Percentiles rank a stretch among this genome's conserved stretches.
Conservation (phyloP, 2,888 invertebrate genomes). For the Odontocolon sp. region DNA sequence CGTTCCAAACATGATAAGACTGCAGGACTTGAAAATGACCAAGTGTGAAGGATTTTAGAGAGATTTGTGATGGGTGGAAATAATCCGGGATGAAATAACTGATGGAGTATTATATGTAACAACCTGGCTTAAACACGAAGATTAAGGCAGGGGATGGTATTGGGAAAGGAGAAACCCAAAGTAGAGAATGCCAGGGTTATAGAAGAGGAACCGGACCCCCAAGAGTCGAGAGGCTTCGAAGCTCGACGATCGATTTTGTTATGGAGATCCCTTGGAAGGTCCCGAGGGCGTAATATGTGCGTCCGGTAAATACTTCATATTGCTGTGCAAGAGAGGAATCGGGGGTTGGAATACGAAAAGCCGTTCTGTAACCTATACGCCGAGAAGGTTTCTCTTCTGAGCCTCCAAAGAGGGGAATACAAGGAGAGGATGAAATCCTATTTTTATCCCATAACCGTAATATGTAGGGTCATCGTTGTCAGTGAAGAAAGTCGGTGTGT, state of each 20-base stretch:
- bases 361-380: slow-evolving; percentile 45
- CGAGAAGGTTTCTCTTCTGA: neutral
- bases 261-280: slow-evolving; percentile 62
- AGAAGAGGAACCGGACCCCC: slow-evolving; percentile 9
- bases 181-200: neutral
- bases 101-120: slow-evolving; percentile 34
- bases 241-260: slow-evolving; percentile 68
- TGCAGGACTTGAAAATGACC: neutral
- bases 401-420: slow-evolving; percentile 23
- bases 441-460: slow-evolving; percentile 54
- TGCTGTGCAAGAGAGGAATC: slow-evolving; percentile 43
- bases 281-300: slow-evolving; percentile 65
- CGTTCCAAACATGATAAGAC: slow-evolving; percentile 23
- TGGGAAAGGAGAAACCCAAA: slow-evolving; percentile 1
- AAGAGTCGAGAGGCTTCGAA: slow-evolving; percentile 31
- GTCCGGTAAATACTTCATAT: slow-evolving; percentile 70
- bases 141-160: neutral
- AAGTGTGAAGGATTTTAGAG: slow-evolving; percentile 10
- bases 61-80: neutral
- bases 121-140: slow-evolving; percentile 20
- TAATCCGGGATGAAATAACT: slow-evolving; percentile 24
- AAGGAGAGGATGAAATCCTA: slow-evolving; percentile 38
- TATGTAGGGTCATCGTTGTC: slow-evolving; percentile 43
- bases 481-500: slow-evolving; percentile 5
- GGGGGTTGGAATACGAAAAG: slow-evolving; percentile 64